These are phyloP conservation scores for Nothoprocta pentlandii DNA, from an alignment of 2,113 vertebrate genomes.

Conservation along the genomic window DNA sequence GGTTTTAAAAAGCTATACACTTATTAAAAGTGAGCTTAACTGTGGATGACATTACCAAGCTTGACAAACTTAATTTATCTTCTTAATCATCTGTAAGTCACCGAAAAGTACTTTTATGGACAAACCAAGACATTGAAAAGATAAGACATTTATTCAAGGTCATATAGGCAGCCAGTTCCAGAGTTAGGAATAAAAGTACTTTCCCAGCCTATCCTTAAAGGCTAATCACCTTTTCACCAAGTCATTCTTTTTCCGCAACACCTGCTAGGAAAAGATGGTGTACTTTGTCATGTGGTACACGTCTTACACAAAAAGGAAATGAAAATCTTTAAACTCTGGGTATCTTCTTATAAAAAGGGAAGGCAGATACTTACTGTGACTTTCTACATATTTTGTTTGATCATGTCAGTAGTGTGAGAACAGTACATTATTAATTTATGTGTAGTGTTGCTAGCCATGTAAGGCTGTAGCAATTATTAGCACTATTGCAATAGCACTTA, in stretches of 20 bases:
- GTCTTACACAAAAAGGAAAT: conserved; percentile 16
- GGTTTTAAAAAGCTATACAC: not conserved
- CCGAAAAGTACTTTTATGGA: not conserved
- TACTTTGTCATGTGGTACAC: conserved; percentile 40
- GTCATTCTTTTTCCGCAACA: not conserved
- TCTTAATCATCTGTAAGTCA: not conserved
- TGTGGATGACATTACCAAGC: not conserved
- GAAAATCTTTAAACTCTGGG: not conserved
- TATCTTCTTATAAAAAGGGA: not conserved
- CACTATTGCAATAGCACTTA: not conserved
- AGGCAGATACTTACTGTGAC: not conserved
- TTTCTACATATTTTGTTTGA: not conserved
- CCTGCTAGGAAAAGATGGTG: conserved; percentile 14
- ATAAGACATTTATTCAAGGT: not conserved
- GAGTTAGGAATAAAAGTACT: not conserved
- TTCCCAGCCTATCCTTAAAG: not conserved
- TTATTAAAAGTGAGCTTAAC: not conserved
- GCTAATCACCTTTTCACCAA: not conserved
- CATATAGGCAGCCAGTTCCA: not conserved
- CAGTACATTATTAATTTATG: not conserved
- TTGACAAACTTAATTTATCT: not conserved
- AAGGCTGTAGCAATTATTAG: not conserved
- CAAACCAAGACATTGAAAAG: not conserved
- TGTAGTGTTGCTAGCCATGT: not conserved
- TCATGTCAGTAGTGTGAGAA: not conserved